Percentiles rank a stretch among this genome's conserved stretches.
Conservation (phyloP, 2,888 invertebrate species). For the Lymantria dispar region DNA sequence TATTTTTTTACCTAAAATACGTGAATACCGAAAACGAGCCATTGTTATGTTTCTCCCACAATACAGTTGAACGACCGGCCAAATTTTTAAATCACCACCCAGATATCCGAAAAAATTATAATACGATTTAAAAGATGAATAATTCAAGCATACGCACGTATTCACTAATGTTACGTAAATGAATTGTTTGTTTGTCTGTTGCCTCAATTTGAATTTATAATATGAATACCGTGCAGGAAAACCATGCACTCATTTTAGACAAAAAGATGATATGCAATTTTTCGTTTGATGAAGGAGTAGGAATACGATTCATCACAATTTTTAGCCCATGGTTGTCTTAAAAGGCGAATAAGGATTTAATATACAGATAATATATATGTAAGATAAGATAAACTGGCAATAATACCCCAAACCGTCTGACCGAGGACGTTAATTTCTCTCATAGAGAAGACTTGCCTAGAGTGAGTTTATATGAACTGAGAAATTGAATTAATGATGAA, state of each 20-base stretch:
- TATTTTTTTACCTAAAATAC: conserved; percentile 28
- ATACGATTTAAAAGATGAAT: conserved; percentile 59
- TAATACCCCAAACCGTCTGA: too few species aligned
- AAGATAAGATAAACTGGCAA: too few species aligned
- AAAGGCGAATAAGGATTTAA: too few species aligned
- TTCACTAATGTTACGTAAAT: conserved; percentile 22
- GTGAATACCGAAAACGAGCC: conserved; percentile 39
- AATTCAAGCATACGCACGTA: conserved; percentile 57
- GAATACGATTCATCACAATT: too few species aligned
- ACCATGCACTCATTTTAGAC: neutral
- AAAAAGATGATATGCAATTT: neutral
- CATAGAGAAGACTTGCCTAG: too few species aligned
- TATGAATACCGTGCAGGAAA: neutral
- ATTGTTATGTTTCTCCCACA: conserved; percentile 39
- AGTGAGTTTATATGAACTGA: too few species aligned
- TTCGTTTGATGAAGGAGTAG: too few species aligned
- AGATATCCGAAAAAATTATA: conserved; percentile 64
- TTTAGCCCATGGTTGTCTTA: neutral
- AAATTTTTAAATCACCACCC: conserved; percentile 69
- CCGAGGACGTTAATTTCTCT: too few species aligned
- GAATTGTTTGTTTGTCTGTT: conserved; percentile 19
- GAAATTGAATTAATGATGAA: too few species aligned
- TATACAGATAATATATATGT: too few species aligned
- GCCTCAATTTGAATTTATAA: neutral
- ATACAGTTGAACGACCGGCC: conserved; percentile 68